Base-by-base conservation (phyloP, 2,888 invertebrate species). In the Yponomeuta evonymella region DNA sequence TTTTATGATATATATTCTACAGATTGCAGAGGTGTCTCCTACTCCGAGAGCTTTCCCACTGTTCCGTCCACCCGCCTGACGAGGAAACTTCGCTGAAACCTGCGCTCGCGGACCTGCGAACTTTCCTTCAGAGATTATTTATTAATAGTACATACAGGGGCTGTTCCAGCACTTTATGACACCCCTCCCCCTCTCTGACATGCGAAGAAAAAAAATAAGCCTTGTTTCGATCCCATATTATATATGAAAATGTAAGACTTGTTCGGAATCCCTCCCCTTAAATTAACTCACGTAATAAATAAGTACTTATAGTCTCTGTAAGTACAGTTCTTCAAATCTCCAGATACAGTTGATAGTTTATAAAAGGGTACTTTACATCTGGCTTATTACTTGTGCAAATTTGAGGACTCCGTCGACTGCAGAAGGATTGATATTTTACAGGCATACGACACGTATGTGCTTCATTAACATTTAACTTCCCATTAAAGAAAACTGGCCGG, bases 391-490 rank as follows among this genome's bases (percentile, higher is more conserved):
- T 71, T 69, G 70, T 51, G 10, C 48, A 51, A 68, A 68, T 48
- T 48, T 29, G 2, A 12, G 48, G 48, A 23, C 68, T 81, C 83
- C 77, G 30, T 77, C 83, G 86, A 85, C 62, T 74, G 75, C 73
- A 77, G 15, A 76, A 75, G 78, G 77, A 76, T 79, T 81, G 79
- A 84, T 85, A 87, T 86, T 86, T 83, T 82, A 82, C 81, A 71
- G 48, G 81, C 80, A 80, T 82, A 84, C 79, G 79, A 78, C 80
- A 79, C 79, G 81, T 81, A 83, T 79, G 43, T 43, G 83, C 83
- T 83, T 89, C 85, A 88, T 89, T 90, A 89, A 83, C 85, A 90
- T 90, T 89, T 87, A 87, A 85, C 81, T 87, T 86, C 86, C 85
- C 84, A 86, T 88, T 90, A 88, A 58, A 83, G 87, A 87, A 86